Percentiles rank a stretch among this genome's conserved stretches.
Conservation (phyloP, 2,797 vertebrate genomes). For the Parauchenoglanis ngamensis region DNA sequence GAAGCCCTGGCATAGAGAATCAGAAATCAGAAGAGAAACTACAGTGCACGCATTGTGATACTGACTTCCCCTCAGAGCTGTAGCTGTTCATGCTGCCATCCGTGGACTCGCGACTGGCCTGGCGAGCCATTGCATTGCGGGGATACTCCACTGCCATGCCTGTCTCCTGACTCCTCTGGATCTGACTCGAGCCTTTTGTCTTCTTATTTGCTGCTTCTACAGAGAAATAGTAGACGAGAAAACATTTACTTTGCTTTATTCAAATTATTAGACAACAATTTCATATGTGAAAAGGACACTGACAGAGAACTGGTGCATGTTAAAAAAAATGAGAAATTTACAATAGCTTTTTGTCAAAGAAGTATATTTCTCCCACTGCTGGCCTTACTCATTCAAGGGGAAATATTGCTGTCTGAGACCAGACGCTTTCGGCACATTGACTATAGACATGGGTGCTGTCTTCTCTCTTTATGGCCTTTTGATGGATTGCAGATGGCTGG, state of each 20-base stretch:
- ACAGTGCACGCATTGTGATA: constrained; percentile 53
- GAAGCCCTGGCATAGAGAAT: neutral
- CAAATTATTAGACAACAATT: neutral
- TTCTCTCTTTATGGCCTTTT: constrained; percentile 50
- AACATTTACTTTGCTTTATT: neutral
- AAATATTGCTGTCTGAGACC: constrained; percentile 45
- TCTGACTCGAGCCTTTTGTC: constrained; percentile 84
- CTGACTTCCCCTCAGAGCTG: constrained; percentile 98
- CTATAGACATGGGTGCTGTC: constrained; percentile 34
- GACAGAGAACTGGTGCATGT: neutral
- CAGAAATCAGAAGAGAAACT: neutral
- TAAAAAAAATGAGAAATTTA: neutral
- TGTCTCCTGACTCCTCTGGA: constrained; percentile 96
- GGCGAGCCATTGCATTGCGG: constrained; percentile 88
- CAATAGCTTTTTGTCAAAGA: constrained; percentile 12
- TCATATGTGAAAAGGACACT: neutral
- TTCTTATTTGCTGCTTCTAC: constrained; percentile 85
- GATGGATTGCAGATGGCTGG: constrained; percentile 50
- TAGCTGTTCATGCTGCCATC: constrained; percentile 98
- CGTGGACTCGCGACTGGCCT: constrained; percentile 94
- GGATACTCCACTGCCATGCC: constrained; percentile 96
- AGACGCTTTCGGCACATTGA: constrained; percentile 36
- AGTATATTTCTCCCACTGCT: constrained; percentile 26
- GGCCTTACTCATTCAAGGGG: constrained; percentile 37
- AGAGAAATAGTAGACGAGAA: constrained; percentile 4